A percentile compares a stretch with the other conserved stretches of the same genome.
Evolutionary conservation across 2,113 vertebrate genomes (phyloP).

Genomic region (Piprites chloris): DNA sequence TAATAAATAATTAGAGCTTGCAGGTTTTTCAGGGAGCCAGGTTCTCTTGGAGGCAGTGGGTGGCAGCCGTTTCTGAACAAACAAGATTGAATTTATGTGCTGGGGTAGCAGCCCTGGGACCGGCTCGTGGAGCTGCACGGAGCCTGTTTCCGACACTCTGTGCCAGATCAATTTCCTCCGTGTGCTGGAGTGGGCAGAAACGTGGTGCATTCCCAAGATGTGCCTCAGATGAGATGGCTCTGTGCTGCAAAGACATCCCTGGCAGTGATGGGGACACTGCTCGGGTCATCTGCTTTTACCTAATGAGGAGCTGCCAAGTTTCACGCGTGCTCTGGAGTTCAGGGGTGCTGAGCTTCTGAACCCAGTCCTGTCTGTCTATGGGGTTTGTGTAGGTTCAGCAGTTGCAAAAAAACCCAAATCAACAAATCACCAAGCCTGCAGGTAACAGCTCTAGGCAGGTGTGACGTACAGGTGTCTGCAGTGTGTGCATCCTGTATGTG

Average conservation of each 20-base stretch:
- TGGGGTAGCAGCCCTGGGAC: conserved; percentile 16
- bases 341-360: background rate
- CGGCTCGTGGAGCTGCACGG: background rate
- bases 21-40: background rate
- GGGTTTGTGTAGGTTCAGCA: background rate
- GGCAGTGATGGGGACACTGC: background rate
- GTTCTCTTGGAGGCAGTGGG: conserved; percentile 48
- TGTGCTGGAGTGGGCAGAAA: background rate
- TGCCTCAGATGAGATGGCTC: rapidly evolving
- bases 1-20: conserved; percentile 55
- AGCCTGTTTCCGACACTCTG: background rate
- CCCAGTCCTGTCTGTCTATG: background rate
- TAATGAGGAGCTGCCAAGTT: background rate
- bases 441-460: background rate
- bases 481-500: background rate
- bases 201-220: background rate
- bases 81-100: conserved; percentile 65
- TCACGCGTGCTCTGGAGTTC: rapidly evolving
- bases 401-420: background rate
- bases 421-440: background rate
- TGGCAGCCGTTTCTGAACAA: conserved; percentile 55
- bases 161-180: background rate
- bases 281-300: background rate
- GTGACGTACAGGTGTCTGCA: background rate
- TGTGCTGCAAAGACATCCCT: background rate